These are phyloP conservation scores for Lepidocyrtinus sp. DNA, from an alignment of 2,888 invertebrate species.

Conservation along the genomic window DNA sequence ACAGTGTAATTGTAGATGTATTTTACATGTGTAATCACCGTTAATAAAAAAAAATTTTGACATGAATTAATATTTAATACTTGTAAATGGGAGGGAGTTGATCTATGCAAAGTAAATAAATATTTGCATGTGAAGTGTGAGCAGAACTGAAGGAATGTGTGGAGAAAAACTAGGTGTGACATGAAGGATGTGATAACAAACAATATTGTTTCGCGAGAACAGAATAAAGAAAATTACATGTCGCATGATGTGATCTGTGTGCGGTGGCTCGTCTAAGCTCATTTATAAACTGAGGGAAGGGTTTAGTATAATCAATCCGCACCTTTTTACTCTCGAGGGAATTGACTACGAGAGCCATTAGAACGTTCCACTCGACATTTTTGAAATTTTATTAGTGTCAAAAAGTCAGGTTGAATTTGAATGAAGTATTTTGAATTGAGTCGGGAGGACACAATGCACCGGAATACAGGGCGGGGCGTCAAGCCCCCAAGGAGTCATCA, in stretches of 20 bases:
- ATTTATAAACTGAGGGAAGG: background rate
- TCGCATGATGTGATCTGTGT: background rate
- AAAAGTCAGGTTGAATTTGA: too few relatives aligned
- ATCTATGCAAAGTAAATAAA: too few relatives aligned
- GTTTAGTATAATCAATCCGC: conserved; percentile 2
- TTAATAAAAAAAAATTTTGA: too few relatives aligned
- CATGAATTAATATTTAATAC: too few relatives aligned
- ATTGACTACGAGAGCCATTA: too few relatives aligned
- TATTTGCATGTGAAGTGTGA: too few relatives aligned
- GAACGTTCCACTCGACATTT: too few relatives aligned
- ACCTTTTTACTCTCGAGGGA: background rate
- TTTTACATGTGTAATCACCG: too few relatives aligned
- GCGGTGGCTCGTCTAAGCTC: background rate
- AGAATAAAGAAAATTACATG: background rate
- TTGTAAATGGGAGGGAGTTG: too few relatives aligned
- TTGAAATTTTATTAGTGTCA: background rate
- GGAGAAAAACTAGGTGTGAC: background rate
- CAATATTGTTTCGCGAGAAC: too few relatives aligned
- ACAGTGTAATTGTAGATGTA: too few relatives aligned
- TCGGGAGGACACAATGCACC: conserved; percentile 10
- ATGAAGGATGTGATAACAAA: conserved; percentile 6
- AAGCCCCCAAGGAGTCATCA: background rate
- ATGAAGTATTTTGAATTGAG: background rate
- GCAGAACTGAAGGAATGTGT: too few relatives aligned
- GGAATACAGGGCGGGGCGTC: conserved; percentile 7